These are phyloP conservation scores for Gobius niger DNA, from an alignment of 2,113 vertebrate genomes.

Conservation along the genomic window DNA sequence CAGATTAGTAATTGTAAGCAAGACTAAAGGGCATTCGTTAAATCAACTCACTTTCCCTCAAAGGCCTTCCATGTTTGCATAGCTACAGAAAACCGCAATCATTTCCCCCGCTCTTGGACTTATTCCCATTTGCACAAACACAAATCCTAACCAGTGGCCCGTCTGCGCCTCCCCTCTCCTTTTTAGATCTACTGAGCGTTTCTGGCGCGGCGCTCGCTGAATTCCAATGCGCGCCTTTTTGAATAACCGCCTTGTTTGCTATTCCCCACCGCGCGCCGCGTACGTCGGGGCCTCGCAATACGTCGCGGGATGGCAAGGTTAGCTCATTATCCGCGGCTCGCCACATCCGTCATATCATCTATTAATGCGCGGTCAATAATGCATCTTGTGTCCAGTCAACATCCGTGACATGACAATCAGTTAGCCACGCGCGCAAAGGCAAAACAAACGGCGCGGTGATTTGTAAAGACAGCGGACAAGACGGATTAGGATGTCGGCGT, in stretches of 20 bases:
- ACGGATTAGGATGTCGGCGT: conserved; percentile 29
- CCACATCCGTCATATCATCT: conserved; percentile 35
- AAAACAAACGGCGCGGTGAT: conserved; percentile 28
- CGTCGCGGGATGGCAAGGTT: conserved; percentile 15
- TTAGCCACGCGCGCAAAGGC: conserved; percentile 36
- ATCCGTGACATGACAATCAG: conserved; percentile 51
- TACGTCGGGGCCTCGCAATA: conserved; percentile 5
- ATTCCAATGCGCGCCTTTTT: background rate
- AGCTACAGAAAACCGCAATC: background rate
- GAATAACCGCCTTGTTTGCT: background rate
- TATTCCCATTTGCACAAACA: background rate
- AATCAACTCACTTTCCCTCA: background rate
- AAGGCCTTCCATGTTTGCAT: background rate
- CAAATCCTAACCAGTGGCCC: background rate
- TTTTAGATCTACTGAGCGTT: background rate
- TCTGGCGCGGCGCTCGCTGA: background rate
- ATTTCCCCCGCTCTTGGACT: background rate
- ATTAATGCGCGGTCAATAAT: conserved; percentile 45
- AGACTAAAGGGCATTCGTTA: too few species aligned
- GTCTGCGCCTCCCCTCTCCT: background rate
- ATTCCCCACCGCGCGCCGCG: background rate
- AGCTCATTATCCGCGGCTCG: conserved; percentile 13
- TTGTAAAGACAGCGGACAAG: conserved; percentile 40
- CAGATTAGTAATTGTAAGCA: too few species aligned
- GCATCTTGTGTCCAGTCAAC: conserved; percentile 29